These are phyloP conservation scores for Cataglyphis cursor DNA, from an alignment of 2,888 invertebrate species.

Conservation along the genomic window DNA sequence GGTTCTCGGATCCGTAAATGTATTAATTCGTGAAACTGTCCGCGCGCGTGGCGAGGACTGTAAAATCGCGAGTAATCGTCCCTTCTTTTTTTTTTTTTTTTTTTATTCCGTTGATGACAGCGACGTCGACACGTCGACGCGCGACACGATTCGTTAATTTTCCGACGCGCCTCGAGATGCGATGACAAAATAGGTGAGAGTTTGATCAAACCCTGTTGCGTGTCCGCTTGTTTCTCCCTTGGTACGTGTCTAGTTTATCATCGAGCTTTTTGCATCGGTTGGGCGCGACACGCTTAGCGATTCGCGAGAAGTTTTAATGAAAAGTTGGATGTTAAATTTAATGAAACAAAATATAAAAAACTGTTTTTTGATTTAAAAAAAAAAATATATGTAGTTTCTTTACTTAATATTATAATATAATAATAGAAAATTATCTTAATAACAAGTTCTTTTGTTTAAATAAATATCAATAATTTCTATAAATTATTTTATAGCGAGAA, in stretches of 20 bases:
- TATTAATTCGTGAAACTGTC: conserved; percentile 67
- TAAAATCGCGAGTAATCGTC: conserved; percentile 48
- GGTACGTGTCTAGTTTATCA: conserved; percentile 19
- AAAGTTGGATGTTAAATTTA: neutral
- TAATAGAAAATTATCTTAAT: neutral
- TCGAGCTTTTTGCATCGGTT: conserved; percentile 16
- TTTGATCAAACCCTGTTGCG: conserved; percentile 20
- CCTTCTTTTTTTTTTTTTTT: neutral
- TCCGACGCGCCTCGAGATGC: conserved; percentile 32
- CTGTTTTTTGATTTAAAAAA: neutral
- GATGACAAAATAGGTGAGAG: conserved; percentile 16
- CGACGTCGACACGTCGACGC: neutral
- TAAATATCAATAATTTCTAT: neutral
- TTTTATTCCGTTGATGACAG: neutral
- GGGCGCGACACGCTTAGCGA: neutral
- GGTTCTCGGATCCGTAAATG: conserved; percentile 63
- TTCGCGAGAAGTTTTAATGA: conserved; percentile 18
- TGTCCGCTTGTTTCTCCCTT: neutral
- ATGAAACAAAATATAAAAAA: neutral
- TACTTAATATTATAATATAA: neutral
- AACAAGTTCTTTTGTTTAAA: neutral
- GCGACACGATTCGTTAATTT: conserved; percentile 38
- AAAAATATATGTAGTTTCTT: neutral
- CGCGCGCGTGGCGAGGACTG: conserved; percentile 7
- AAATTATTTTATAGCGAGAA: neutral